Evolutionary conservation across 2,888 invertebrate species (phyloP).

Genomic region (Cynaeus angustus): DNA sequence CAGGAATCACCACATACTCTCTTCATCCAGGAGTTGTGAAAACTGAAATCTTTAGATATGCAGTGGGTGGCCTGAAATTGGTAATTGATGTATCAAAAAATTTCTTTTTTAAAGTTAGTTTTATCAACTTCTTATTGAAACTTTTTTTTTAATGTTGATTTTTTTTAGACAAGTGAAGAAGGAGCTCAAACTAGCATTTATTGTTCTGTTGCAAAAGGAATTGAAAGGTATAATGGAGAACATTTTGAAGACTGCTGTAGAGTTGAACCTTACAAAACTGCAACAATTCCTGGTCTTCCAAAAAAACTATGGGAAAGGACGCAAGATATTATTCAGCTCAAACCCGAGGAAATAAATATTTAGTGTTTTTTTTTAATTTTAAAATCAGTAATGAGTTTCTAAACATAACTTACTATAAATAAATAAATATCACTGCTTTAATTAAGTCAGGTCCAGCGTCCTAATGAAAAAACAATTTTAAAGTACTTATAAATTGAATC

Average conservation of each 20-base stretch:
- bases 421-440: too few species aligned
- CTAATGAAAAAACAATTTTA: too few species aligned
- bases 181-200: conserved; percentile 67
- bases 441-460: too few species aligned
- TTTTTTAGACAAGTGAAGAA: conserved; percentile 56
- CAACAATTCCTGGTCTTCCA: conserved; percentile 47
- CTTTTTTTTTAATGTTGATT: too few species aligned
- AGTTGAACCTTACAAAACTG: conserved; percentile 49
- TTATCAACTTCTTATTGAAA: too few species aligned
- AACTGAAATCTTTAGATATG: conserved; percentile 30
- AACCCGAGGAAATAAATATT: conserved; percentile 23
- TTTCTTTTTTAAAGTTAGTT: conserved; percentile 3
- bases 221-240: conserved; percentile 61
- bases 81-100: not conserved
- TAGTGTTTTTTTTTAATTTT: too few species aligned
- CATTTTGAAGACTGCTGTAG: conserved; percentile 65
- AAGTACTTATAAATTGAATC: too few species aligned
- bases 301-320: conserved; percentile 54
- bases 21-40: conserved; percentile 36
- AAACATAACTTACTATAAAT: too few species aligned
- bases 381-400: too few species aligned
- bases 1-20: conserved; percentile 22
- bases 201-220: conserved; percentile 62
- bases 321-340: conserved; percentile 42
- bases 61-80: not conserved